Conservation (phyloP, 2,113 vertebrate species). For the Fulmarus glacialis region DNA sequence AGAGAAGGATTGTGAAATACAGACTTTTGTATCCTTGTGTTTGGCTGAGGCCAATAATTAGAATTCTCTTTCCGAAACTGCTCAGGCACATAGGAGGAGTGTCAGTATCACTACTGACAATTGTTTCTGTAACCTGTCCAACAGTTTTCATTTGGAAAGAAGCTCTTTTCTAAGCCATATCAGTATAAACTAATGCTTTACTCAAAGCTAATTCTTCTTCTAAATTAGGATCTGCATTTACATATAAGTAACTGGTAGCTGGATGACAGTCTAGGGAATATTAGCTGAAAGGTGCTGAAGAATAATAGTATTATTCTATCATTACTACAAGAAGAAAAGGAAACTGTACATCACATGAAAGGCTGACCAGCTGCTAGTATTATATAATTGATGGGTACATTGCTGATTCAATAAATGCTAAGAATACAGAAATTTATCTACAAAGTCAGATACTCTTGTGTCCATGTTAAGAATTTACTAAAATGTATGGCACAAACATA, state of each 20-base stretch:
- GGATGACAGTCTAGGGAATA: not conserved
- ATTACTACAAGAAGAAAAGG: not conserved
- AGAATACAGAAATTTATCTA: conserved; percentile 10
- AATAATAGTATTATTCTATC: not conserved
- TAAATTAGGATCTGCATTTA: not conserved
- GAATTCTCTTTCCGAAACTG: not conserved
- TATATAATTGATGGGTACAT: not conserved
- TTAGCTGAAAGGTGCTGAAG: not conserved
- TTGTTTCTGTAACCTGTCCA: not conserved
- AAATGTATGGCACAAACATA: not conserved
- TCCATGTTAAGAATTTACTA: not conserved
- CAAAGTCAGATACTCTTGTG: not conserved
- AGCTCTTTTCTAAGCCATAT: not conserved
- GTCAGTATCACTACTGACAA: too few species aligned
- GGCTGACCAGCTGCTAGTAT: conserved; percentile 10
- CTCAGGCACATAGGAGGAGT: not conserved
- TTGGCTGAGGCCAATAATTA: not conserved
- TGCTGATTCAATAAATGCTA: conserved; percentile 36
- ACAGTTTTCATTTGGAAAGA: not conserved
- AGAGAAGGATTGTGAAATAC: not conserved
- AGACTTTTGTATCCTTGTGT: not conserved
- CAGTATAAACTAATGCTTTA: not conserved
- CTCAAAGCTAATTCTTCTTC: not conserved
- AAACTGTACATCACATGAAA: not conserved
- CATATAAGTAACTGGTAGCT: not conserved